Base-by-base conservation (phyloP, 2,113 vertebrate species). In the Pipa parva region DNA sequence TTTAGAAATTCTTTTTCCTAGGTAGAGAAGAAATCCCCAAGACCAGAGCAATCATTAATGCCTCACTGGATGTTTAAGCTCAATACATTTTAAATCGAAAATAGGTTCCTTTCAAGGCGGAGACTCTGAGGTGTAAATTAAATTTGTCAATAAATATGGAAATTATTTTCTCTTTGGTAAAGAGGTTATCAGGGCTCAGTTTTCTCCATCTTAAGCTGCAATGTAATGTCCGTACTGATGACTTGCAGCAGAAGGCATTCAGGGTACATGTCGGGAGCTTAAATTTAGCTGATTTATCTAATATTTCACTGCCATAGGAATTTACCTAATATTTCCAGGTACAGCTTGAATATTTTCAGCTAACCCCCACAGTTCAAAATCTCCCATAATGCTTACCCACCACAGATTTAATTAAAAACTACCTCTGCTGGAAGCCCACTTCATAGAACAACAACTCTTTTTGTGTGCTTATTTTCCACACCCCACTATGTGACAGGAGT, bases 61-160 rank as follows among this genome's bases (percentile, higher is more conserved):
- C 71, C 18, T 26, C 63, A 63, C 71, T 27, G 39, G 3, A 74
- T 75, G 79, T 67, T 81, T 7, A 73, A 72, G 75, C 74, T 55
- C 33, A 74, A 73, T 63, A 66, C 45, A 2, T 48, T 58, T 29
- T 64, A 63, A 58, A 29, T 45, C 65, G 75, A 65, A 63, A 75
- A 77, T 71, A 69, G 21, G 49, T 71, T 5, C 60, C 65, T 72
- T 62, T 57, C 45, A 63, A 9, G 76, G 72, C 60, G 48, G 63
- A 69, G 60, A 75, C 24, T 12, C 59, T 22, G 3, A 59, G 5
- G 37, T 75, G 71, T 75, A 78, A 82, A 81, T 79, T 74, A 68
- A 63, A 72, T 78, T 72, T 79, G 73, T 78, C 77, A 75, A 65
- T 82, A 80, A 79, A 78, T 68, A 79, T 75, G 77, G 78, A 78